Percentiles rank a stretch among this genome's conserved stretches.
These are phyloP conservation scores for Drosophila novamexicana DNA, from an alignment of 1,140 invertebrate species.

Conservation along the genomic window DNA sequence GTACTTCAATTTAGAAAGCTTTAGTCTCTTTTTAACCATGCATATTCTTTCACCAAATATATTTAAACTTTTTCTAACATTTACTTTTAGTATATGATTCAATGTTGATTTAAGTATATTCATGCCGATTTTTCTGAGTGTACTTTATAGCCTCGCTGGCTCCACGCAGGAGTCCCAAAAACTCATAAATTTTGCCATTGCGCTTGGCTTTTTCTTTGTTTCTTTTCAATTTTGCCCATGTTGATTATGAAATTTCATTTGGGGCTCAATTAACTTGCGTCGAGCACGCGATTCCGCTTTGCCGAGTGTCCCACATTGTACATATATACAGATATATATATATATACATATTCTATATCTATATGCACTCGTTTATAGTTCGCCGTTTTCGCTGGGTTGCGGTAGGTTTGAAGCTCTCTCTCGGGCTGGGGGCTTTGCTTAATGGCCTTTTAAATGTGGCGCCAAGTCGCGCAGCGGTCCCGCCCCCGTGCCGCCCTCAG, in stretches of 20 bases:
- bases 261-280: constrained; percentile 67
- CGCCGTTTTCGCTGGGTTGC: constrained; percentile 13
- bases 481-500: constrained; percentile 5
- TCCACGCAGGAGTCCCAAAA: constrained; percentile 41
- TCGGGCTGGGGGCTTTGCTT: constrained; percentile 6
- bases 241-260: constrained; percentile 77
- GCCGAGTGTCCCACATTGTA: constrained; percentile 48
- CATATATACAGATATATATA: constrained; percentile 5
- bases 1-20: no score
- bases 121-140: background rate
- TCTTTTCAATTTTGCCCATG: constrained; percentile 25
- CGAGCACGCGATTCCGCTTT: constrained; percentile 61
- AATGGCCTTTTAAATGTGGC: constrained; percentile 56
- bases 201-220: constrained; percentile 11
- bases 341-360: constrained; percentile 6
- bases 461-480: constrained; percentile 18
- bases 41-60: no score
- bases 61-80: no score
- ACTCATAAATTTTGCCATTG: constrained; percentile 65
- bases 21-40: no score
- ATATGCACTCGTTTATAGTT: constrained; percentile 9
- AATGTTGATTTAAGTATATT: no score
- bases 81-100: no score
- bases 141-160: constrained; percentile 40
- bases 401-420: constrained; percentile 35